Evolutionary conservation across 1,140 invertebrate genomes (phyloP).

Genomic region (Anadara kagoshimensis): DNA sequence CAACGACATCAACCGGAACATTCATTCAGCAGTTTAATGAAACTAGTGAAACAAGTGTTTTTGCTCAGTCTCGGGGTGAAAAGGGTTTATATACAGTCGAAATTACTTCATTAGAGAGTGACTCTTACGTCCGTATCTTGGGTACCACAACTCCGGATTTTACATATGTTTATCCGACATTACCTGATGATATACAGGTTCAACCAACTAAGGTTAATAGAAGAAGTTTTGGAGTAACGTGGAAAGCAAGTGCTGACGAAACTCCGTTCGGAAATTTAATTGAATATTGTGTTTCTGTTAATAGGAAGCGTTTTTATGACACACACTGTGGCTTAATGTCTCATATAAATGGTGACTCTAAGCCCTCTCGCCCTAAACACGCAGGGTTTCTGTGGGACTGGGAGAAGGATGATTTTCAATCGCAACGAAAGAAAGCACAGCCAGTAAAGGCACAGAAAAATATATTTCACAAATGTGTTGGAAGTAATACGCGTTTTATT

Average conservation of each 20-base stretch:
- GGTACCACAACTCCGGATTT: neutral
- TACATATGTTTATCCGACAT: conserved; percentile 15
- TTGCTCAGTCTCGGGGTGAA: no score
- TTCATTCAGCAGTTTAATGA: neutral
- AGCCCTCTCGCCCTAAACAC: conserved; percentile 41
- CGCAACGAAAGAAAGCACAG: conserved; percentile 35
- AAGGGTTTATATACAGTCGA: conserved; percentile 26
- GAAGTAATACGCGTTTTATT: conserved; percentile 60
- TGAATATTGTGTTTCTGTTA: conserved; percentile 67
- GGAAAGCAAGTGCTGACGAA: conserved; percentile 32
- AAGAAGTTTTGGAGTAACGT: conserved; percentile 29
- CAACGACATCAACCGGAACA: neutral
- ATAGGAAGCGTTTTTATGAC: conserved; percentile 53
- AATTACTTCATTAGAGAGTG: conserved; percentile 26
- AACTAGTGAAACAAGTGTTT: no score
- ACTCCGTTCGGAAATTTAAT: conserved; percentile 46
- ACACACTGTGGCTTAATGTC: conserved; percentile 61
- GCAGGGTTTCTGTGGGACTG: conserved; percentile 58
- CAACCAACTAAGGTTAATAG: conserved; percentile 10
- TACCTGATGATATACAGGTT: conserved; percentile 25
- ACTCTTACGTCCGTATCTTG: conserved; percentile 22
- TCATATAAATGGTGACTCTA: conserved; percentile 48
- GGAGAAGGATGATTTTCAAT: conserved; percentile 47
- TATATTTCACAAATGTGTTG: conserved; percentile 63
- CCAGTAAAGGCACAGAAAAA: conserved; percentile 43